Evolutionary conservation across 2,797 vertebrate species (phyloP), one percentile per base, ranked within the genome.

Genomic region (Urophycis tenuis): DNA sequence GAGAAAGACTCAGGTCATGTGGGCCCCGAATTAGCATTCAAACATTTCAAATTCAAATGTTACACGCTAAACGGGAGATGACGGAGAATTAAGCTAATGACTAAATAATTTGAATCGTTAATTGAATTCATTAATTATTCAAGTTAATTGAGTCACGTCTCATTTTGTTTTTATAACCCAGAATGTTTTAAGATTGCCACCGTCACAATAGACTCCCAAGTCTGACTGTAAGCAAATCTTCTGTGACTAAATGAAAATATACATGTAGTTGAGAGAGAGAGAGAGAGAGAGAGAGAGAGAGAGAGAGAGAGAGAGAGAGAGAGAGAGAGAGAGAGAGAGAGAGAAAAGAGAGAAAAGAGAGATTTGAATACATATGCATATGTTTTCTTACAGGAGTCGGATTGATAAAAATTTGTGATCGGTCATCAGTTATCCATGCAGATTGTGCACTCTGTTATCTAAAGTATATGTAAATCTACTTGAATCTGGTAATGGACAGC

Each of bases 381-480:
- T 19, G 2, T 60, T 25, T 60, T 60, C 5, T 53, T 53, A 22
- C 7, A 41, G 53, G 7, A 60, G 29, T 67, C 12, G 29, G 25
- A 29, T 29, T n/a, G 60, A 67, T 25, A 67, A 12, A 41, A 10
- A 67, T 29, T 29, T 29, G 9, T 67, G 60, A 67, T 67, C 8
- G 25, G 60, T 29, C 60, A 67, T 67, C 60, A 67, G 12, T 67
- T 67, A 67, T 67, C 29, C 10, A 67, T 67, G 60, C 60, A 67
- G 15, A 67, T 29, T 67, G 60, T 29, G 60, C 60, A 29, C 60
- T 29, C n/a, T 12, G 25, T 67, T 67, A 67, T 67, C 60, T 67
- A 67, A 67, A 67, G 60, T 67, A 67, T 67, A 67, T 67, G 60
- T 67, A 67, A 67, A 67, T 67, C 60, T 67, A 67, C 45, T 33